phyloP scores from a whole-genome alignment of 2,797 vertebrate genomes.

The Buceros bicornis region DNA sequence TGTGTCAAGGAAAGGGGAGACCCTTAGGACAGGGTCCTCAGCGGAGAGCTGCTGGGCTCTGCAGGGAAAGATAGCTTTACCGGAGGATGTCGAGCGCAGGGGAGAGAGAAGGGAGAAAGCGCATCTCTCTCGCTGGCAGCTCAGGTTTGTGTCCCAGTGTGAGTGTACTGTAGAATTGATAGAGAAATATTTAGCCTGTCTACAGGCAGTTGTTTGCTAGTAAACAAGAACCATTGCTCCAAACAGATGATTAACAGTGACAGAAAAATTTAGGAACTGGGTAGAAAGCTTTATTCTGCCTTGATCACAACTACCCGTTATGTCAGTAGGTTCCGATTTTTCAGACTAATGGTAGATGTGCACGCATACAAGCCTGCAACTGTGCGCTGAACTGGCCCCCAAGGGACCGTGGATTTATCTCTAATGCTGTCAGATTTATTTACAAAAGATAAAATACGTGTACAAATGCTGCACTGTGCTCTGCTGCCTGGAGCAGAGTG shows the following conservation, averaged over 20 bases:
- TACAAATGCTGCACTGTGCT: neutral
- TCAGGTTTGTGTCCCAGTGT: neutral
- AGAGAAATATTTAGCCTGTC: constrained; percentile 28
- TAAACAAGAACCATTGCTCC: constrained; percentile 55
- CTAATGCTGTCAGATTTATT: constrained; percentile 32
- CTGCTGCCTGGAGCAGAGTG: neutral
- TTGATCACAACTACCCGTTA: constrained; percentile 36
- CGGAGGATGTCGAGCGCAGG: neutral
- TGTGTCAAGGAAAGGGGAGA: neutral
- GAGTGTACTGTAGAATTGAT: neutral
- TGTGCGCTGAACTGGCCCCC: neutral
- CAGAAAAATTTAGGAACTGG: constrained; percentile 48
- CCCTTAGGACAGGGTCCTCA: neutral
- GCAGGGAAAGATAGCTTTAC: neutral
- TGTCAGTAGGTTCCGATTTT: constrained; percentile 45
- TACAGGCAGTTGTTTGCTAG: constrained; percentile 38
- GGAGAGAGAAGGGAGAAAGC: neutral
- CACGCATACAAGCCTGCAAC: neutral
- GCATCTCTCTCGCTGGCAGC: neutral
- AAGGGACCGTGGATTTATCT: constrained; percentile 36
- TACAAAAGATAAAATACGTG: neutral
- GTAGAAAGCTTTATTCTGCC: constrained; percentile 32
- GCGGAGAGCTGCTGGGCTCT: neutral
- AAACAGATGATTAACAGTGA: constrained; percentile 46
- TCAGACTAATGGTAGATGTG: constrained; percentile 37